Base-by-base conservation (phyloP, 2,888 invertebrate genomes). In the Drosophila quinaria region DNA sequence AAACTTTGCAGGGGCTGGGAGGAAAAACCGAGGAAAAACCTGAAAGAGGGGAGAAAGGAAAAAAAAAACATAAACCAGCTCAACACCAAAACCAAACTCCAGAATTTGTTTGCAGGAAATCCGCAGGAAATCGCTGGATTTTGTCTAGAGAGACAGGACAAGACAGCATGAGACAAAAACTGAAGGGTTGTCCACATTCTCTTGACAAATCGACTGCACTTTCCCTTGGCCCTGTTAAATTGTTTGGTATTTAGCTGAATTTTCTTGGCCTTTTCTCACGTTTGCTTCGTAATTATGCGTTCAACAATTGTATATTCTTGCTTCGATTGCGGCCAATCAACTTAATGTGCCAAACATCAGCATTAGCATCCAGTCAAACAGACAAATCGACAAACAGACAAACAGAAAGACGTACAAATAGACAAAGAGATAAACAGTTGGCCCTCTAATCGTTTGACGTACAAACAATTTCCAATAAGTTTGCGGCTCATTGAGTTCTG, bases 91-190 rank as follows among this genome's bases (percentile, higher is more conserved):
- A 74, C 82, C 82, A 81, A 79, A 79, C 79, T 83, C 78, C 78
- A 47, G 87, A 80, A 88, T 87, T 87, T 87, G 86, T 90, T 89
- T 88, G 76, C 70, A 73, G 86, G 86, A 87, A 81, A 86, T 87
- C 90, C 86, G 89, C 79, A 83, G 87, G 89, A 90, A 87, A 87
- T 87, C 86, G 89, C 84, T 77, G 84, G 81, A 88, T 90, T 87
- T 83, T 78, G 67, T 73, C 68, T 74, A 33, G 22, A 46, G 60
- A 66, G 64, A 70, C 19, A 46, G 8, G 49, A 54, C 50, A 2
- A 55, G 41, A 11, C 15, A 6, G 50, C 10, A 15, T 15, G 17
- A 41, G 47, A 68, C 35, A 54, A 56, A 56, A 73, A 70, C 47
- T 70, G 74, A 88, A 87, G 90, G 88, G 88, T 82, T 85, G 80